Base-by-base conservation (phyloP, 2,888 invertebrate genomes). In the Metacarcinus magister region DNA sequence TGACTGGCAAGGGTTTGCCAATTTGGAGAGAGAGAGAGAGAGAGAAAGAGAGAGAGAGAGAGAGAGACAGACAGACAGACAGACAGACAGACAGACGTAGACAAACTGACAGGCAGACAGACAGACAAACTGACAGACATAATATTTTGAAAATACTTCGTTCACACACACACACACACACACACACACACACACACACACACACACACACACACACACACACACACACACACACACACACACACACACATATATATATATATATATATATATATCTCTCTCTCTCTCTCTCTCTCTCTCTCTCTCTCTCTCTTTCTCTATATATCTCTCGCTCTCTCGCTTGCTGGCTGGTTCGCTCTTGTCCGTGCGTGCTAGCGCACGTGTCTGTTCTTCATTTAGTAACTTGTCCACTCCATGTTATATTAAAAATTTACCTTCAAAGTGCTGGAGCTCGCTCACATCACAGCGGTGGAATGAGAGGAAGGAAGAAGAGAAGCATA, bases 231-330 rank as follows among this genome's bases (percentile, higher is more conserved):
- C 60, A 16, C 60, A 13, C 60, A 16, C 60, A 13, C 60, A 16
- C 60, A 13, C 60, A 16, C 60, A 13, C 60, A 46, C 46, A n/a
- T 39, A 39, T 48, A 8, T 48, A 8, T 48, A 8, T 48, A 8
- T 48, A 0, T 48, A 8, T 48, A 8, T 48, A 8, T 48, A 8
- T 48, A 8, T 48, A 4, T 60, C 60, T 60, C 60, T 60, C 60
- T 60, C 92, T 48, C 92, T 23, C 60, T 48, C 93, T 93, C 93
- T 60, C 48, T 48, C 46, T 46, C 46, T 48, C 75, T 75, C 75
- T 75, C 75, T 75, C 75, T 75, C 75, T 75, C 75, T 75, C 75
- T 75, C 75, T 75, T n/a, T 75, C 75, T 75, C 75, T 75, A 23
- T 75, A 23, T 75, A 23, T 75, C 75, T 75, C 75, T 75, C 54